phyloP scores from a whole-genome alignment of 2,888 invertebrate species.

The Hypena proboscidalis region DNA sequence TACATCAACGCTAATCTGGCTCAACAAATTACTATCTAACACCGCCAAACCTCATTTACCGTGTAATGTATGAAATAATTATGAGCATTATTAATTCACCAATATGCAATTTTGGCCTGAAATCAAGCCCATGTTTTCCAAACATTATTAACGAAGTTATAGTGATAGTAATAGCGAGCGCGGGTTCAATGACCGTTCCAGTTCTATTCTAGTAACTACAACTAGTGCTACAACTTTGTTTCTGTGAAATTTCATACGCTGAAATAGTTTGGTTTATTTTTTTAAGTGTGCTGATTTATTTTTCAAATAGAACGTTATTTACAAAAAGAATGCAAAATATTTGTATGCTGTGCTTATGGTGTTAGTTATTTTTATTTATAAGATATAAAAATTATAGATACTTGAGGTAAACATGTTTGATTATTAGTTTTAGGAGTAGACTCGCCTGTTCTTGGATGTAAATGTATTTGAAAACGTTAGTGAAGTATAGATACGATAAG shows the following conservation, averaged over 20 bases:
- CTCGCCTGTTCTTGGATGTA: no score
- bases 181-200: slow-evolving; percentile 74
- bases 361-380: no score
- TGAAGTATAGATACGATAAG: no score
- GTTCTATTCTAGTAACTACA: slow-evolving; percentile 72
- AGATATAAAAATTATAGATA: no score
- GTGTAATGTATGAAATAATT: slow-evolving; percentile 2
- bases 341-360: no score
- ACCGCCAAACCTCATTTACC: not conserved
- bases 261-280: slow-evolving; percentile 29
- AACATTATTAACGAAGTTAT: slow-evolving; percentile 68
- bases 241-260: slow-evolving; percentile 55
- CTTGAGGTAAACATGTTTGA: no score
- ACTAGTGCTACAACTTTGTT: slow-evolving; percentile 51
- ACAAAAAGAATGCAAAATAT: no score
- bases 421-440: no score
- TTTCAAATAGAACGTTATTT: not conserved
- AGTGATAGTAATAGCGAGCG: slow-evolving; percentile 68
- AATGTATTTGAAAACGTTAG: no score
- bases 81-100: slow-evolving; percentile 39
- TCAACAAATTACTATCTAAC: not conserved
- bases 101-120: slow-evolving; percentile 53
- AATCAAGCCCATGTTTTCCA: slow-evolving; percentile 64
- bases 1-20: slow-evolving; percentile 6
- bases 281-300: not conserved